phyloP scores from a whole-genome alignment of 2,113 vertebrate species.

The Syngnathus floridae region DNA sequence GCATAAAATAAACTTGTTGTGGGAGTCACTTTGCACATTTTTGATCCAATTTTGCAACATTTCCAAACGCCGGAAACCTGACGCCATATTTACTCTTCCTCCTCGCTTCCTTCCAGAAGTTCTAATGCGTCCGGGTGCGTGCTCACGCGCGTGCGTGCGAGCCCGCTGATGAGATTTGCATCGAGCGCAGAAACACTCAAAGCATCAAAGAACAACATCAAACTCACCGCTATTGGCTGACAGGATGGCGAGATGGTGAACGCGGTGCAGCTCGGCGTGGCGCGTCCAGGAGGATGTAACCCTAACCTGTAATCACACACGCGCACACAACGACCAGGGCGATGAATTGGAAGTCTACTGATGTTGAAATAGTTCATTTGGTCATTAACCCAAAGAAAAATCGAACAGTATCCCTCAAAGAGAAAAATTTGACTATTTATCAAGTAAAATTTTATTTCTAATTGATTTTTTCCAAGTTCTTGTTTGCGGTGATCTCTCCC shows the following conservation, averaged over 20 bases:
- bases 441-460: too few relatives aligned
- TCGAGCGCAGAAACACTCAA: constrained; percentile 10
- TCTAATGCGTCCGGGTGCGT: constrained; percentile 1
- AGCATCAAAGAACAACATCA: constrained; percentile 7
- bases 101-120: constrained; percentile 4
- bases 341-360: too few relatives aligned
- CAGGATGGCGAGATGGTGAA: neutral
- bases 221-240: neutral
- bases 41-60: neutral
- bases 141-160: neutral
- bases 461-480: too few relatives aligned
- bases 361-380: too few relatives aligned
- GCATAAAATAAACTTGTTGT: neutral
- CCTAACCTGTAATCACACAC: neutral
- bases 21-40: constrained; percentile 6
- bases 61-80: neutral
- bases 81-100: constrained; percentile 8
- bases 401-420: too few relatives aligned
- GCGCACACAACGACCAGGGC: neutral
- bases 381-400: too few relatives aligned
- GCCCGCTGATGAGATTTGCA: constrained; percentile 2
- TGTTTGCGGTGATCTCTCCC: too few relatives aligned
- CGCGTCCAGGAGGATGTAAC: neutral
- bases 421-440: too few relatives aligned
- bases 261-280: too few relatives aligned